phyloP scores from a whole-genome alignment of 2,113 vertebrate genomes.

The Propithecus coquereli region DNA sequence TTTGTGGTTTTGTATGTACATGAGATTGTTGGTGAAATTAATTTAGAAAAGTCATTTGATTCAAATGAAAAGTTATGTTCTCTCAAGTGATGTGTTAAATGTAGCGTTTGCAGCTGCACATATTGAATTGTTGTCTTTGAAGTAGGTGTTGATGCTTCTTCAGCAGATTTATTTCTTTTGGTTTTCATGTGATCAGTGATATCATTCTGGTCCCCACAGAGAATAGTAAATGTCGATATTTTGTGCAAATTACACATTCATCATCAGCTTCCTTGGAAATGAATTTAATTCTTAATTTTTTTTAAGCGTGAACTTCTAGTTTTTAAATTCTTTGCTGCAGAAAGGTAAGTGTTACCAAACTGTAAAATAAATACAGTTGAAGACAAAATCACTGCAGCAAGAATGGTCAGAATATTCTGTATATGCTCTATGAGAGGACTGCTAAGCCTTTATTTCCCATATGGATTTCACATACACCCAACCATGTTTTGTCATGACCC shows the following conservation, averaged over 20 bases:
- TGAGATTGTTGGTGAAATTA: slow-evolving; percentile 30
- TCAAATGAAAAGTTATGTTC: slow-evolving; percentile 41
- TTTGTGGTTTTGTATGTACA: slow-evolving; percentile 16
- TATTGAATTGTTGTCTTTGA: slow-evolving; percentile 47
- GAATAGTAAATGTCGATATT: not conserved
- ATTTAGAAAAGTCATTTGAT: slow-evolving; percentile 26
- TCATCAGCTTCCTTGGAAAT: slow-evolving; percentile 4
- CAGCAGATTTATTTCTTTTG: slow-evolving; percentile 52
- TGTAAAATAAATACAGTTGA: slow-evolving; percentile 25
- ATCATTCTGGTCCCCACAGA: slow-evolving; percentile 22
- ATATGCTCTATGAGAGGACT: not conserved
- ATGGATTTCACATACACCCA: not conserved
- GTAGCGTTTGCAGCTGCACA: slow-evolving; percentile 4
- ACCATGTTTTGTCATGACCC: not conserved
- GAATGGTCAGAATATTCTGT: not conserved
- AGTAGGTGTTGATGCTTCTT: slow-evolving; percentile 38
- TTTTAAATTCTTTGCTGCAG: slow-evolving; percentile 29
- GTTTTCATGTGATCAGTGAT: slow-evolving; percentile 34
- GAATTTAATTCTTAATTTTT: slow-evolving; percentile 44
- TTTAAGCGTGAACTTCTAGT: not conserved
- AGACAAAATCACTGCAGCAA: not conserved
- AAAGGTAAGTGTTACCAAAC: slow-evolving; percentile 34
- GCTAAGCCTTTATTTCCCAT: not conserved
- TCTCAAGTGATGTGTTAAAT: not conserved
- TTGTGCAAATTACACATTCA: slow-evolving; percentile 5